A percentile compares a stretch with the other conserved stretches of the same genome.
Conservation (phyloP, 2,797 vertebrate species). For the Anabacerthia variegaticeps region DNA sequence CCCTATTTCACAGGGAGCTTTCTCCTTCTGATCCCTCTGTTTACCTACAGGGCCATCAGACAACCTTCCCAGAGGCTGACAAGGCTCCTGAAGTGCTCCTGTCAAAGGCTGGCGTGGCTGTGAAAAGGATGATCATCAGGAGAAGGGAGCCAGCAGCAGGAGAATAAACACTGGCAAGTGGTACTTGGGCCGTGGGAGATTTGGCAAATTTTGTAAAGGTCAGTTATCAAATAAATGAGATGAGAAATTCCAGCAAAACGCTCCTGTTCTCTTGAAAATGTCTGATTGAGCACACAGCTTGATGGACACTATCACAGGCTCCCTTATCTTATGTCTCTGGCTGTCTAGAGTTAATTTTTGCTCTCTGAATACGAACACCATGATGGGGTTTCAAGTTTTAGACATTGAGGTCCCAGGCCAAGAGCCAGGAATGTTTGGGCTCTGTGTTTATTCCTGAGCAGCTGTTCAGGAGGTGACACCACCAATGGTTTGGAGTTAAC, state of each 20-base stretch:
- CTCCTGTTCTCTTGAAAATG: neutral
- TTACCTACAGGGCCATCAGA: neutral
- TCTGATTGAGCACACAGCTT: neutral
- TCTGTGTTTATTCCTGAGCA: neutral
- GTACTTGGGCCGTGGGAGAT: neutral
- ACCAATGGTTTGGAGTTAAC: neutral
- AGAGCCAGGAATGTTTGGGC: neutral
- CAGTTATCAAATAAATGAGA: conserved; percentile 21
- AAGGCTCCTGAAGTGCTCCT: neutral
- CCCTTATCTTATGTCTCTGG: neutral
- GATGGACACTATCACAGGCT: neutral
- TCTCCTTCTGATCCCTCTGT: neutral
- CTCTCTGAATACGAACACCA: fast-evolving
- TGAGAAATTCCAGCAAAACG: conserved; percentile 12
- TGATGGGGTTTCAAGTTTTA: fast-evolving
- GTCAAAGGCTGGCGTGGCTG: neutral
- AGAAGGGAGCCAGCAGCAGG: neutral
- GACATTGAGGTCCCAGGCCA: neutral
- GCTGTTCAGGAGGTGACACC: neutral
- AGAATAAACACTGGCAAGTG: neutral
- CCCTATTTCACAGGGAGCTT: neutral
- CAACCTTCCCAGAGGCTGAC: neutral
- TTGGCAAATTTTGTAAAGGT: neutral
- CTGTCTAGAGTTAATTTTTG: neutral
- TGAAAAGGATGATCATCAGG: neutral